Conservation (phyloP, 2,888 invertebrate species). For the Saturnia japonica region DNA sequence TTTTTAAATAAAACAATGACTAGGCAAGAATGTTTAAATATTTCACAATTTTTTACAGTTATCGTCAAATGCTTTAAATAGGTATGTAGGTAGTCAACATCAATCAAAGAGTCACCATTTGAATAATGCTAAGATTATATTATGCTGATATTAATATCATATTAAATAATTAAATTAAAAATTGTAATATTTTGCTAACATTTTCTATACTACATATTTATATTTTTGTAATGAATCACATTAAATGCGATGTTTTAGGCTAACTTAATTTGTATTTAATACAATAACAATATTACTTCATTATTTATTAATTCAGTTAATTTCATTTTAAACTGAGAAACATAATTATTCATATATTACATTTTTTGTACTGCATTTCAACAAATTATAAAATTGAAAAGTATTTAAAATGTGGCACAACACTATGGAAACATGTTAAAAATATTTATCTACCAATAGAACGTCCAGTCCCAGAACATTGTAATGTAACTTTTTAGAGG, state of each 20-base stretch:
- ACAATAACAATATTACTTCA: constrained; percentile 1
- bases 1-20: background rate
- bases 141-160: background rate
- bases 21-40: background rate
- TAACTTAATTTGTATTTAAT: background rate
- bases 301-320: too few species aligned
- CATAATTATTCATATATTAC: background rate
- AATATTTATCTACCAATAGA: background rate
- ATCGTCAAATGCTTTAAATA: background rate
- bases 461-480: background rate
- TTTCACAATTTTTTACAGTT: background rate
- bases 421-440: background rate
- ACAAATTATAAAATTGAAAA: background rate
- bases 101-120: background rate
- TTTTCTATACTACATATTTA: background rate
- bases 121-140: background rate
- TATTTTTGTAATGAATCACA: background rate
- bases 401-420: background rate
- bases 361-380: background rate
- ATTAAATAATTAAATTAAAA: background rate
- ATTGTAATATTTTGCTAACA: background rate
- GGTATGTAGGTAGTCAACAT: background rate
- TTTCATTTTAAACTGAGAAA: background rate
- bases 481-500: too few species aligned
- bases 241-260: background rate